phyloP scores from a whole-genome alignment of 2,888 invertebrate genomes.

The Andricus curvator region DNA sequence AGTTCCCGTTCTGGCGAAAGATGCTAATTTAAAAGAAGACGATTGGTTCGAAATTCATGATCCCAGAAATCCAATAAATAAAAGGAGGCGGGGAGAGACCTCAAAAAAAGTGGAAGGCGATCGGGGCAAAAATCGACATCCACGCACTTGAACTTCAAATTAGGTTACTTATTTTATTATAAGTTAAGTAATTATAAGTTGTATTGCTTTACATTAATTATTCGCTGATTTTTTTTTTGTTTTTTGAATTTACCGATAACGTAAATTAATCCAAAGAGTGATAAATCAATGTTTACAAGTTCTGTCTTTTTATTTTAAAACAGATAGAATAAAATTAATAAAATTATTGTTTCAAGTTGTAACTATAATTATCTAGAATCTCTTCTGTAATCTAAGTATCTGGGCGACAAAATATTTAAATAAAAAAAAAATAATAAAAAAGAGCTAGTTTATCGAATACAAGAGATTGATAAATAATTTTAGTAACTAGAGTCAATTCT shows the following conservation, averaged over 20 bases:
- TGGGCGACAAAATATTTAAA: not conserved
- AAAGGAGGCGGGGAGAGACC: slow-evolving; percentile 86
- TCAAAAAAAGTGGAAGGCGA: slow-evolving; percentile 39
- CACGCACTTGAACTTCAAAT: not conserved
- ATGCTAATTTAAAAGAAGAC: slow-evolving; percentile 94
- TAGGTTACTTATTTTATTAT: not conserved
- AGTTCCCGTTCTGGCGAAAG: slow-evolving; percentile 88
- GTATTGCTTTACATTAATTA: not conserved
- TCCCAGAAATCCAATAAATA: slow-evolving; percentile 96
- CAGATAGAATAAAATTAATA: too few species aligned
- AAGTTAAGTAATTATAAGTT: not conserved
- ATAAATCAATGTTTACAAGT: too few species aligned
- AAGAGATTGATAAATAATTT: not conserved
- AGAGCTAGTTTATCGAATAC: not conserved
- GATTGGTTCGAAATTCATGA: slow-evolving; percentile 97
- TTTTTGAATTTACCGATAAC: too few species aligned
- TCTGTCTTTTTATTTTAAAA: too few species aligned
- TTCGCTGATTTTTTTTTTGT: not conserved
- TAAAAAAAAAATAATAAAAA: not conserved
- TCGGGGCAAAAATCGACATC: slow-evolving; percentile 12
- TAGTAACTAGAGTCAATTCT: not conserved
- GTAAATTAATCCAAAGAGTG: too few species aligned
- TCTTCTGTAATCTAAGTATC: not conserved
- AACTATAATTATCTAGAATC: too few species aligned
- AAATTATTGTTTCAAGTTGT: too few species aligned